Base-by-base conservation (phyloP, 2,113 vertebrate genomes). In the Pithys albifrons region DNA sequence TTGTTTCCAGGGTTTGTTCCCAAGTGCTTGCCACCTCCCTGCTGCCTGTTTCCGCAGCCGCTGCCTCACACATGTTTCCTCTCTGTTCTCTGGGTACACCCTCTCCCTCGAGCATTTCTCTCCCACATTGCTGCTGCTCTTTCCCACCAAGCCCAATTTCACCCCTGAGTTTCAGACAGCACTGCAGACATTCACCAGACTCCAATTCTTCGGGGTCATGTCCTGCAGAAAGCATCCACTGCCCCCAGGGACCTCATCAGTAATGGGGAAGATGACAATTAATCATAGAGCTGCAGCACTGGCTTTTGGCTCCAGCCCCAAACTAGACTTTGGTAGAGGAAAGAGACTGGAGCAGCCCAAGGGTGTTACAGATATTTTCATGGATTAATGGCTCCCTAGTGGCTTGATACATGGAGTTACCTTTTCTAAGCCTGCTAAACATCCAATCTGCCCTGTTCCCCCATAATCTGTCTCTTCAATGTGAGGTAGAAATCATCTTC, bases 21-120 rank as follows among this genome's bases (percentile, higher is more conserved):
- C 92, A 86, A 93, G 65, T 2, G 1, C 28, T 88, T 55, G 25
- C 83, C 58, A 49, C 61, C 46, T 95, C 91, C 85, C 72, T 52
- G 45, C 77, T 93, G 88, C 92, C 88, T 93, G 79, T 91, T 95
- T 84, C 95, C 1, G 6, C 92, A 92, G 92, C 88, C 94, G 84
- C 55, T 88, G 91, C 85, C 70, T 90, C 65, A 61, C 85, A 72
- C 41, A 64, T 62, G 66, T 45, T 85, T 66, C 73, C 51, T 86
- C 54, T 2, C 49, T 64, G 43, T 43, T 88, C 66, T 39, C 46
- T 0, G 31, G 57, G 69, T 94, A 86, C 90, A 82, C 55, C 88
- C 85, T 65, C 92, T 95, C 91, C 86, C 93, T 84, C 5, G 41
- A 95, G 95, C 91, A 85, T 69, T 95, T 78, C 73, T 57, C 49